Conservation (phyloP, 1,140 invertebrate species). For the Trypoxylus dichotomus region DNA sequence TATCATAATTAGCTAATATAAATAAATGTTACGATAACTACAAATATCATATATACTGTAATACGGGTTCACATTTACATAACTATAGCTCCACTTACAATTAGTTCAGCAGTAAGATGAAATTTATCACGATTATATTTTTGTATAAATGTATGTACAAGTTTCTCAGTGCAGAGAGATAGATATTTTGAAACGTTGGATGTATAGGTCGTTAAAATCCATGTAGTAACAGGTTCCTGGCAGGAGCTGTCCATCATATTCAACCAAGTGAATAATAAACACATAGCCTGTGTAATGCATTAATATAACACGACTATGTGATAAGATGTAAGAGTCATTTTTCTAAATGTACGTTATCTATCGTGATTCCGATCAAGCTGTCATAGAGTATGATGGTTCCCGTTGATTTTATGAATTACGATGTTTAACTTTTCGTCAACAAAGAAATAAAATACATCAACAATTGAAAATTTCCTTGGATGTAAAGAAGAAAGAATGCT, state of each 20-base stretch:
- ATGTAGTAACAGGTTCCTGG: neutral
- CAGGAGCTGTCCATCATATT: neutral
- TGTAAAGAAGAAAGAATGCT: no score
- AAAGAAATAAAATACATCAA: no score
- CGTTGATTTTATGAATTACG: no score
- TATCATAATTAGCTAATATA: no score
- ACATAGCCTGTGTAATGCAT: neutral
- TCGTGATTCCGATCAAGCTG: no score
- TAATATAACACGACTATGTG: neutral
- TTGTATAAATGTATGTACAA: neutral
- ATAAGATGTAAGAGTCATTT: neutral
- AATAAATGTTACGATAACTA: no score
- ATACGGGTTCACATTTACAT: neutral
- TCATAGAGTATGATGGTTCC: no score
- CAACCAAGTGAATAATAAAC: neutral
- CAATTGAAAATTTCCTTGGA: no score
- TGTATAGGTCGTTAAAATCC: slow-evolving; percentile 2
- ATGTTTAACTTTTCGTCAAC: no score
- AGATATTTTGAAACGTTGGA: neutral
- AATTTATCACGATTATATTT: neutral
- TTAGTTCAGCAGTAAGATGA: no score
- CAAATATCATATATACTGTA: no score
- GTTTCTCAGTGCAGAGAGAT: neutral
- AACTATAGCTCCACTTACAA: neutral
- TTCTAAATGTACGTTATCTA: neutral